Evolutionary conservation across 2,888 invertebrate species (phyloP).

Genomic region (Xestia ashworthii): DNA sequence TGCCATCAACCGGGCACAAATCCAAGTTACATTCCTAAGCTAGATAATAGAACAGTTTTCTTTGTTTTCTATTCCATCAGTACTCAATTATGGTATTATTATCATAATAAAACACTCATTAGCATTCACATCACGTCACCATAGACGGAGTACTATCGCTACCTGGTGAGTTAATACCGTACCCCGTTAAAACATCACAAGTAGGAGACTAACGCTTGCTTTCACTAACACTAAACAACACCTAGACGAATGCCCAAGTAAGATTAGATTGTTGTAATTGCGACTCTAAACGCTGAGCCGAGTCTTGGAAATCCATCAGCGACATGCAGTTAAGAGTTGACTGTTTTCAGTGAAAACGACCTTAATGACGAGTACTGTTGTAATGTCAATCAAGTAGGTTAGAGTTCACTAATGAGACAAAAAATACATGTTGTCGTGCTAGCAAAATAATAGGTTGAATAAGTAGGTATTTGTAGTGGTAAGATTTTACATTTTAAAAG

Average conservation of each 20-base stretch:
- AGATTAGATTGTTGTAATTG: neutral
- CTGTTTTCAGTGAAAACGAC: neutral
- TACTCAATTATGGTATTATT: neutral
- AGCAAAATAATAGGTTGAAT: slow-evolving; percentile 2
- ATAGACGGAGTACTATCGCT: neutral
- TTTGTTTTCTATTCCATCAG: neutral
- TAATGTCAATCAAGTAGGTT: slow-evolving; percentile 52
- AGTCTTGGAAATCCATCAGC: neutral
- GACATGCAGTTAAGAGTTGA: neutral
- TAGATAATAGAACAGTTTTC: neutral
- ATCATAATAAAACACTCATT: slow-evolving; percentile 18
- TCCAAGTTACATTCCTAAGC: neutral
- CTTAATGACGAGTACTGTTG: slow-evolving; percentile 45
- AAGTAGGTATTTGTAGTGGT: slow-evolving; percentile 13
- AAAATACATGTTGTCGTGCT: slow-evolving; percentile 49
- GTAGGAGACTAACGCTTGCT: neutral
- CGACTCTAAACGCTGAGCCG: neutral
- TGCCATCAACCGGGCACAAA: too few relatives aligned
- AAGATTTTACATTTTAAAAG: too few relatives aligned
- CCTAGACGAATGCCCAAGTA: neutral
- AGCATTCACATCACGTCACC: neutral
- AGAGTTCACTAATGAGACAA: slow-evolving; percentile 46
- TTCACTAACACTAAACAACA: slow-evolving; percentile 1
- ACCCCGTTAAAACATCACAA: slow-evolving; percentile 53
- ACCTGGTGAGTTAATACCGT: slow-evolving; percentile 24